Base-by-base conservation (phyloP, 2,888 invertebrate species). In the Plemyria rubiginata region DNA sequence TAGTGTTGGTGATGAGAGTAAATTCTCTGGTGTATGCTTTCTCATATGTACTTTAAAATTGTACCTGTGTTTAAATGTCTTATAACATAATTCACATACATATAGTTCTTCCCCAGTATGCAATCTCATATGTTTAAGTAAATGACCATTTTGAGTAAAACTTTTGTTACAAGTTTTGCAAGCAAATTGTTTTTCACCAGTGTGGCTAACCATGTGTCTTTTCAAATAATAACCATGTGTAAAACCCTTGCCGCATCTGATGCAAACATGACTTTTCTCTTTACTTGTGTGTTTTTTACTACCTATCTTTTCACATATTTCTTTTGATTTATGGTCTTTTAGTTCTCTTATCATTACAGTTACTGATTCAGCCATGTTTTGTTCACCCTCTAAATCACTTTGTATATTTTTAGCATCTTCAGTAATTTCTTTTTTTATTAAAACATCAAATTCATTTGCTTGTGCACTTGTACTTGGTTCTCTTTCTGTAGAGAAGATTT, bases 71-170 rank as follows among this genome's bases (percentile, higher is more conserved):
- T 4, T 38, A 4, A 11, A 38, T 9, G 9, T 11, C 36, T 38
- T 38, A 8, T 11, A 38, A 11, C 36, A 38, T 38, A 38, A 2
- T 8, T 57, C 9, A 15, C 65, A 65, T 9, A 15, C n/a, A 28
- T 45, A 65, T 7, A 61, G 60, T 40, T 50, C 54, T 29, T 60
- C 60, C 12, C 60, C 65, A 15, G 61, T 60, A 11, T 65, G 65
- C 2, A 43, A 9, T 22, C 57, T 60, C 45, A 57, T 57, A 15
- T 65, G 65, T 41, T 57, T 52, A 28, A n/a, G 16, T 57, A 65
- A 57, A 58, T 60, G 60, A 1, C 15, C 36, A 3, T 57, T 56
- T 54, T 60, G 60, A 51, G 45, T 1, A 28, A 57, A 65, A 12
- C 28, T 41, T 54, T 53, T 61, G 8, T 57, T 16, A 38, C 65